A percentile compares a stretch with the other conserved stretches of the same genome.
Evolutionary conservation across 2,113 vertebrate species (phyloP).

Genomic region (Octodon degus): DNA sequence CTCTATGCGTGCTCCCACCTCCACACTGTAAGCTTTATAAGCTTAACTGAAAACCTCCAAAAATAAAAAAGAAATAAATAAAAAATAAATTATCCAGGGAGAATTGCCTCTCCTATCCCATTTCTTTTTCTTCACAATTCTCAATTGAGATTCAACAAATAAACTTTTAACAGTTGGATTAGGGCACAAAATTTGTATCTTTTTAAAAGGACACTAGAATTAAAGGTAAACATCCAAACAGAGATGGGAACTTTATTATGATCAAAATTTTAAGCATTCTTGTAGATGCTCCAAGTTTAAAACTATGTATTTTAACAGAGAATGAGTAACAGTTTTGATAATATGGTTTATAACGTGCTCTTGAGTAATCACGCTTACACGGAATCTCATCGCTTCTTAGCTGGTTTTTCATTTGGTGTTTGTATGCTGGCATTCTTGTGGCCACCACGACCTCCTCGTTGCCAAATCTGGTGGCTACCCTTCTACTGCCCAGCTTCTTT

Average conservation of each 20-base stretch:
- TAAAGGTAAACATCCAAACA: constrained; percentile 86
- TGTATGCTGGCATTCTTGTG: not conserved
- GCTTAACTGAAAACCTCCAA: not conserved
- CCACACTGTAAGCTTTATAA: not conserved
- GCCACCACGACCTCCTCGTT: not conserved
- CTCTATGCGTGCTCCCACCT: not conserved
- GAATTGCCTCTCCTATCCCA: not conserved
- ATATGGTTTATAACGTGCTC: constrained; percentile 75
- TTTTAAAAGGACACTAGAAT: constrained; percentile 69
- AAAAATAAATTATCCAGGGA: too few relatives aligned
- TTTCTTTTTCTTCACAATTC: constrained; percentile 19
- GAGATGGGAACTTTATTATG: constrained; percentile 84
- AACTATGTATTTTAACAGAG: constrained; percentile 83
- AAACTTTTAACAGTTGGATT: constrained; percentile 69
- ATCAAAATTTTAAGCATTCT: constrained; percentile 81
- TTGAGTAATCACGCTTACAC: constrained; percentile 70
- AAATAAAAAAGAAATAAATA: not conserved
- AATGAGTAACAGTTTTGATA: constrained; percentile 77
- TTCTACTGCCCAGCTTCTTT: not conserved
- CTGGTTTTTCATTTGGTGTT: not conserved
- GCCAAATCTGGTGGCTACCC: not conserved
- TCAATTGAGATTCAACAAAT: not conserved
- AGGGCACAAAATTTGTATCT: constrained; percentile 78
- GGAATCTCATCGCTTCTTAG: constrained; percentile 41
- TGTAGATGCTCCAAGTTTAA: constrained; percentile 79